Conservation (phyloP, 2,113 vertebrate genomes). For the Cyanoderma ruficeps region DNA sequence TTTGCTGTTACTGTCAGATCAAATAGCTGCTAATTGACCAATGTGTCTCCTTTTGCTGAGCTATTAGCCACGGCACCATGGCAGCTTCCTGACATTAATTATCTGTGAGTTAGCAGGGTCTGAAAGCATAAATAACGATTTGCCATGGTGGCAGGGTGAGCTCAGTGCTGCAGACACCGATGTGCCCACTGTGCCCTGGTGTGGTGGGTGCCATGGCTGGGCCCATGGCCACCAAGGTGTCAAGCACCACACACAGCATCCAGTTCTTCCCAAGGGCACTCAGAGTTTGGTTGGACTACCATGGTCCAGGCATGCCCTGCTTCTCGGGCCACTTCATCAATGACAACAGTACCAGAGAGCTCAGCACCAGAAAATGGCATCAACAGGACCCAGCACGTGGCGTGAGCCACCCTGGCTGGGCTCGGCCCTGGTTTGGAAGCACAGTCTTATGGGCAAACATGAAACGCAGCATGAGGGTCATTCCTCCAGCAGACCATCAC, state of each 20-base stretch:
- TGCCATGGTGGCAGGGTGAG: not conserved
- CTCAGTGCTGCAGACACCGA: not conserved
- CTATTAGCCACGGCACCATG: conserved; percentile 53
- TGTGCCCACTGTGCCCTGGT: not conserved
- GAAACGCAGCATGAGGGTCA: not conserved
- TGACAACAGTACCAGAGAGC: not conserved
- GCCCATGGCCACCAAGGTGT: not conserved
- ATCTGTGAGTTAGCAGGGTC: conserved; percentile 56
- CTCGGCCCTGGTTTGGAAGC: not conserved
- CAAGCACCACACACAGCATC: fast-evolving
- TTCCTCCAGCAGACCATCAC: not conserved
- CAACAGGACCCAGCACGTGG: not conserved
- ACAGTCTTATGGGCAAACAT: fast-evolving
- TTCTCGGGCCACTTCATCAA: fast-evolving
- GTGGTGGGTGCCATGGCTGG: fast-evolving
- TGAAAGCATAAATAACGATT: conserved; percentile 50
- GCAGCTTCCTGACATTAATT: conserved; percentile 75
- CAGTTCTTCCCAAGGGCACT: not conserved
- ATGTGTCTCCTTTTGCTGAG: not conserved
- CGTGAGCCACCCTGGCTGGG: not conserved
- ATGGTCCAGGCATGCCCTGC: not conserved
- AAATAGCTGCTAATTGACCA: conserved; percentile 69
- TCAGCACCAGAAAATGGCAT: not conserved
- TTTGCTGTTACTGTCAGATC: conserved; percentile 71
- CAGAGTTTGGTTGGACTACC: not conserved